A percentile compares a stretch with the other conserved stretches of the same genome.
phyloP scores from a whole-genome alignment of 37 sponge, comb jelly and placozoan species.

The Lycopodina hypogea region DNA sequence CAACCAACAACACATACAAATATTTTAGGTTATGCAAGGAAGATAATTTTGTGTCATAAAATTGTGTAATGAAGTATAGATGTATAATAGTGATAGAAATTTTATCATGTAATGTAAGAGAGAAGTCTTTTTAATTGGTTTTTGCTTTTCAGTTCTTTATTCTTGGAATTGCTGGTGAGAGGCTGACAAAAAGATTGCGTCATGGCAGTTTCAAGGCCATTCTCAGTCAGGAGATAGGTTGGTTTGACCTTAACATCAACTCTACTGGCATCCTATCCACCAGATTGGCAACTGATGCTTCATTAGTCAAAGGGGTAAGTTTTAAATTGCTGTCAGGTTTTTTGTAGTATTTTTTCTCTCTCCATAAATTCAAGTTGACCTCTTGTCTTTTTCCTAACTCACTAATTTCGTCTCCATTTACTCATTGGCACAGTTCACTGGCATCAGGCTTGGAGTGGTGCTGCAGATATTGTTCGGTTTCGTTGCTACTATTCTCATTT shows the following conservation, averaged over 20 bases:
- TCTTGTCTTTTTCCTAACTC: too few relatives aligned
- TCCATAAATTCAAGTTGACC: not conserved
- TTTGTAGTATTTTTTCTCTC: not conserved
- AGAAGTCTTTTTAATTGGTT: not conserved
- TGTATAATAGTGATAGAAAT: too few relatives aligned
- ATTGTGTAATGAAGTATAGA: too few relatives aligned
- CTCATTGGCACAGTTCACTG: conserved; percentile 62
- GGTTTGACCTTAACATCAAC: conserved; percentile 74
- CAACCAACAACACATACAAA: too few relatives aligned
- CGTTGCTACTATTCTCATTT: conserved; percentile 64
- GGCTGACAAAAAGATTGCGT: conserved; percentile 75
- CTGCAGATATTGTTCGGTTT: conserved; percentile 56
- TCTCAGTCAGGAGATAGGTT: conserved; percentile 76
- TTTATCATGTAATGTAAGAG: too few relatives aligned
- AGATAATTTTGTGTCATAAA: too few relatives aligned
- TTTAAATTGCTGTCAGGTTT: too few relatives aligned
- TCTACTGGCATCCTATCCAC: conserved; percentile 81
- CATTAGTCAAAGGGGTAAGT: conserved; percentile 86
- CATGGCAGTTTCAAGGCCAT: conserved; percentile 66
- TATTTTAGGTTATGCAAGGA: too few relatives aligned
- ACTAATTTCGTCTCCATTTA: too few relatives aligned
- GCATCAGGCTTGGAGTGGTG: conserved; percentile 58
- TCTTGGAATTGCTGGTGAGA: conserved; percentile 68
- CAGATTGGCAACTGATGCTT: conserved; percentile 84
- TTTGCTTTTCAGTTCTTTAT: conserved; percentile 35